Conservation (phyloP, 2,113 vertebrate species). For the Pelodiscus sinensis region DNA sequence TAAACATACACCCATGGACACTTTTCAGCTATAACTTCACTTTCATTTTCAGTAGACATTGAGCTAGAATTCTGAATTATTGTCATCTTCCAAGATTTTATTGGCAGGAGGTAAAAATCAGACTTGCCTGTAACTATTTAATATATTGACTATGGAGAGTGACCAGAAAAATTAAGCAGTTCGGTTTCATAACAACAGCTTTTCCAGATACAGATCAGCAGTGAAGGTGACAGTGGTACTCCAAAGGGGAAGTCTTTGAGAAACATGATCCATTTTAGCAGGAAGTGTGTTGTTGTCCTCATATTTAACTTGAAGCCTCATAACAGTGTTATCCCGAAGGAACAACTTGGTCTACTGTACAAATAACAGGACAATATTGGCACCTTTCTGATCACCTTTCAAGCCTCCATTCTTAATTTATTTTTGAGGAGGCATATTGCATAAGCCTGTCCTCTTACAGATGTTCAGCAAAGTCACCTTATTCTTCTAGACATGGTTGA, state of each 20-base stretch:
- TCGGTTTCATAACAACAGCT: background rate
- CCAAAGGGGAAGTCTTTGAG: background rate
- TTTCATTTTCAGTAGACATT: background rate
- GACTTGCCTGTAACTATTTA: background rate
- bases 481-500: background rate
- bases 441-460: background rate
- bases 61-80: slow-evolving; percentile 12
- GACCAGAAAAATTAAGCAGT: background rate
- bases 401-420: background rate
- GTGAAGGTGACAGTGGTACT: background rate
- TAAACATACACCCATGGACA: background rate
- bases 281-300: background rate
- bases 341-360: background rate
- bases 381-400: background rate
- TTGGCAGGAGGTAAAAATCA: slow-evolving; percentile 13
- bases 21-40: background rate
- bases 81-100: slow-evolving; percentile 1
- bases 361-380: background rate
- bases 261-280: background rate
- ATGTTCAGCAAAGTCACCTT: background rate
- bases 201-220: background rate
- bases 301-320: background rate
- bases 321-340: background rate
- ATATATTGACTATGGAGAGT: background rate
- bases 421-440: background rate